These are phyloP conservation scores for Platalea minor DNA, from an alignment of 2,797 vertebrate genomes.

Conservation along the genomic window DNA sequence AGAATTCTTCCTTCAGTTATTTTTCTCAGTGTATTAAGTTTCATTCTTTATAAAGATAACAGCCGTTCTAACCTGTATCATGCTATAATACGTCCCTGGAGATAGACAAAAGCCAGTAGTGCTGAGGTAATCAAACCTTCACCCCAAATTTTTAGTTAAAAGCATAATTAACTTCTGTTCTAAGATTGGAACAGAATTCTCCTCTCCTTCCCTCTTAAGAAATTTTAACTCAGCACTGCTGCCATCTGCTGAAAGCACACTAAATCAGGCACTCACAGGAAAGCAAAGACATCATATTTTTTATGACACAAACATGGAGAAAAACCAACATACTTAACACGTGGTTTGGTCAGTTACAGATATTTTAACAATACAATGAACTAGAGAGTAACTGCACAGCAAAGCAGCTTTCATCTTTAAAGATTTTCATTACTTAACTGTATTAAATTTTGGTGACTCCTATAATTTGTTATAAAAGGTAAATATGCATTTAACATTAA, in stretches of 20 bases:
- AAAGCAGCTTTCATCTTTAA: not conserved
- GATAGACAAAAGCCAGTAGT: not conserved
- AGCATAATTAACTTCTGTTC: not conserved
- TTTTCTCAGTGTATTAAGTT: not conserved
- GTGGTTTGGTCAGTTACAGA: accelerated
- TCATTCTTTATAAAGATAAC: not conserved
- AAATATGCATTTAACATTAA: not conserved
- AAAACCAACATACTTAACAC: not conserved
- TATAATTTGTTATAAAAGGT: not conserved
- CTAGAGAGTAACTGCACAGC: not conserved
- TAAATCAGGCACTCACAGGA: not conserved
- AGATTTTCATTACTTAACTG: not conserved
- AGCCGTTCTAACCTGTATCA: not conserved
- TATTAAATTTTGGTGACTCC: not conserved
- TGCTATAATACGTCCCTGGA: not conserved
- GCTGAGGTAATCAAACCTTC: not conserved
- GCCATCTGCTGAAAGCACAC: conserved; percentile 54
- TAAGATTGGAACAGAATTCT: not conserved
- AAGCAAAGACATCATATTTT: not conserved
- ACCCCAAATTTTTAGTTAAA: not conserved
- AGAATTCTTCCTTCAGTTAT: not conserved
- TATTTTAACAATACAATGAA: not conserved
- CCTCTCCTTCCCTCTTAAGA: not conserved
- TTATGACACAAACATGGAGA: not conserved
- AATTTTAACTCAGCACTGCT: conserved; percentile 26